phyloP scores from a whole-genome alignment of 2,113 vertebrate species.

The Cynoglossus semilaevis region DNA sequence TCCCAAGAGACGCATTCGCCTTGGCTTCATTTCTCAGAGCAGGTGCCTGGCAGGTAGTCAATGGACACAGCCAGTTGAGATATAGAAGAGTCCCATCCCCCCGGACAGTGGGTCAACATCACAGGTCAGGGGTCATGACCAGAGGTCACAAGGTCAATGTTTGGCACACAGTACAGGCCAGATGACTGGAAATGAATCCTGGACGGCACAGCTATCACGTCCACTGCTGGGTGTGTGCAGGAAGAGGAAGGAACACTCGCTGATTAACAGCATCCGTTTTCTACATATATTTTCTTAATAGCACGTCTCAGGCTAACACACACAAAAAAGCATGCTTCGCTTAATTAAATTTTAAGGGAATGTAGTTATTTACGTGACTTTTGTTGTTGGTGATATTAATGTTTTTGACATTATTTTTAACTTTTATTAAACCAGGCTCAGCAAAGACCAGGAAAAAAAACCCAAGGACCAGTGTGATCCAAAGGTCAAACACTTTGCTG shows the following conservation, averaged over 20 bases:
- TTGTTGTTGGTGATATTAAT: too few species aligned
- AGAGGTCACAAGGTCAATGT: constrained; percentile 85
- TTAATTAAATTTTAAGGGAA: too few species aligned
- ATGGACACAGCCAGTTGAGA: constrained; percentile 81
- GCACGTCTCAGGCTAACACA: too few species aligned
- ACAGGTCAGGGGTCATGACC: constrained; percentile 84
- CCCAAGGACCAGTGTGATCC: too few species aligned
- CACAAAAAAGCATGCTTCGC: too few species aligned
- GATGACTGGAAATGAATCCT: constrained; percentile 78
- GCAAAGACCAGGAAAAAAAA: too few species aligned
- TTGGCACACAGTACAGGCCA: constrained; percentile 75
- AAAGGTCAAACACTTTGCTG: too few species aligned
- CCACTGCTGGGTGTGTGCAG: constrained; percentile 13
- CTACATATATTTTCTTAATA: not conserved
- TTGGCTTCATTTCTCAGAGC: constrained; percentile 86
- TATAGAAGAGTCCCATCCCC: constrained; percentile 74
- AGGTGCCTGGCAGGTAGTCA: constrained; percentile 97
- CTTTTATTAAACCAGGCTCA: too few species aligned
- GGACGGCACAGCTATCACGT: constrained; percentile 40
- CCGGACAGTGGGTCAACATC: constrained; percentile 81
- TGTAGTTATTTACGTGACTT: too few species aligned
- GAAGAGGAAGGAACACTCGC: constrained; percentile 15
- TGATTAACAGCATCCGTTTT: constrained; percentile 25
- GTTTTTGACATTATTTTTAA: too few species aligned
- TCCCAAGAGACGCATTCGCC: constrained; percentile 85